Base-by-base conservation (phyloP, 2,113 vertebrate species). In the Tachycineta bicolor region DNA sequence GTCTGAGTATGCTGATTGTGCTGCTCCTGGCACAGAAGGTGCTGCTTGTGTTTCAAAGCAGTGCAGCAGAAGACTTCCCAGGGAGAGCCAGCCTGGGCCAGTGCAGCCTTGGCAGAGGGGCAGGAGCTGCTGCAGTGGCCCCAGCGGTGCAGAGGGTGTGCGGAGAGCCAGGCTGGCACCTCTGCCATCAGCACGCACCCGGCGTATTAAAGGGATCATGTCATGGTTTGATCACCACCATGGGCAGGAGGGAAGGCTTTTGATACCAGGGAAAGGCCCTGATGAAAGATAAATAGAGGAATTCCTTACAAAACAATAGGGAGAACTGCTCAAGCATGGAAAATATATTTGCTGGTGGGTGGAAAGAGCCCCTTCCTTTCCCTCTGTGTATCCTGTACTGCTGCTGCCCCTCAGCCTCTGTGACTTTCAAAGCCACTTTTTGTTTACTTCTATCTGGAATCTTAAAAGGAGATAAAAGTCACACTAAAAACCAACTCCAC, bases 351-450 rank as follows among this genome's bases (percentile, higher is more conserved):
- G 44, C 31, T 37, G 22, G 17, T 79, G 74, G 25, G 8, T 37
- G 19, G 58, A 28, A 55, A 21, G 41, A 87, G 23, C 24, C 26
- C 13, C 53, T 94, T 79, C 29, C 22, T 44, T 74, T 70, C 29
- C 23, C 13, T 6, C 0, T 5, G 3, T 6, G 25, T 5, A 18
- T 29, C 18, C 11, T 17, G 34, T 22, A 0, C 26, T 1, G 1
- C 22, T 1, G 1, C 18, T 52, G 43, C 50, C 24, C 64, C 21
- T 43, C 18, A 4, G 6, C 12, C 63, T 50, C 34, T 18, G 47
- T 11, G 26, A 6, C 11, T 84, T 78, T 68, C 70, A 23, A 24
- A 81, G 49, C 20, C 1, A 5, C 14, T 65, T 81, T 56, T 63
- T 58, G 53, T 85, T 87, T 87, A 19, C 44, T 64, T 6, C 39